Percentiles rank a stretch among this genome's conserved stretches.
phyloP scores from a whole-genome alignment of 2,113 vertebrate genomes.

The Oreochromis aureus region DNA sequence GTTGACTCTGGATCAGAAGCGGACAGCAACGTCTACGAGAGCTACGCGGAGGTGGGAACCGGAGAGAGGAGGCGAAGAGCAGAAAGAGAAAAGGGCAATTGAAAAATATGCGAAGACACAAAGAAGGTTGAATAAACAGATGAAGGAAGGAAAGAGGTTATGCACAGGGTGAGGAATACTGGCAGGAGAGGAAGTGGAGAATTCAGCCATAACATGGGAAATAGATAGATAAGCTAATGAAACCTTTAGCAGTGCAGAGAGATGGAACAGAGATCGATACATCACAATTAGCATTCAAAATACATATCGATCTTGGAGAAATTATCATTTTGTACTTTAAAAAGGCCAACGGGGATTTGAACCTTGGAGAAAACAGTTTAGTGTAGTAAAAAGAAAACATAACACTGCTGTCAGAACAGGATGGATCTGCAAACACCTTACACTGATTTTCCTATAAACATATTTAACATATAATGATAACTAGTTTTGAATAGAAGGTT shows the following conservation, averaged over 20 bases:
- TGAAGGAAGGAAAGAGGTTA: slow-evolving; percentile 5
- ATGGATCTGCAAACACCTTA: slow-evolving; percentile 10
- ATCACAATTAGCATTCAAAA: slow-evolving; percentile 63
- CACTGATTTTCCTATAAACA: background rate
- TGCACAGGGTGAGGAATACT: slow-evolving; percentile 14
- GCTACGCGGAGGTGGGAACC: slow-evolving; percentile 58
- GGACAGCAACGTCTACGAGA: slow-evolving; percentile 65
- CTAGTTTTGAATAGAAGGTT: background rate
- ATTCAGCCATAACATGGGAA: slow-evolving; percentile 41
- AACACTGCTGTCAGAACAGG: background rate
- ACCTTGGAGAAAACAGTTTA: slow-evolving; percentile 43
- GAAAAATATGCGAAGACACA: slow-evolving; percentile 5
- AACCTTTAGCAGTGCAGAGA: slow-evolving; percentile 43
- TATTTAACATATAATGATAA: background rate
- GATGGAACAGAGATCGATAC: slow-evolving; percentile 56
- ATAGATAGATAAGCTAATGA: slow-evolving; percentile 56
- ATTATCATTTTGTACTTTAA: slow-evolving; percentile 61
- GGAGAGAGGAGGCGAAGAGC: slow-evolving; percentile 1
- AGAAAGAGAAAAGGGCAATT: background rate
- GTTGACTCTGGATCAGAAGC: slow-evolving; percentile 70
- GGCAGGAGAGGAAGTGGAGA: slow-evolving; percentile 40
- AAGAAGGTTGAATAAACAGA: slow-evolving; percentile 37
- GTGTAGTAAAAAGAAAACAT: slow-evolving; percentile 26
- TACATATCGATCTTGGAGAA: slow-evolving; percentile 42
- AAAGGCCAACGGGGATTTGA: slow-evolving; percentile 48